Percentiles rank a stretch among this genome's conserved stretches.
These are phyloP conservation scores for Congeria kusceri DNA, from an alignment of 2,888 invertebrate species.

Conservation along the genomic window DNA sequence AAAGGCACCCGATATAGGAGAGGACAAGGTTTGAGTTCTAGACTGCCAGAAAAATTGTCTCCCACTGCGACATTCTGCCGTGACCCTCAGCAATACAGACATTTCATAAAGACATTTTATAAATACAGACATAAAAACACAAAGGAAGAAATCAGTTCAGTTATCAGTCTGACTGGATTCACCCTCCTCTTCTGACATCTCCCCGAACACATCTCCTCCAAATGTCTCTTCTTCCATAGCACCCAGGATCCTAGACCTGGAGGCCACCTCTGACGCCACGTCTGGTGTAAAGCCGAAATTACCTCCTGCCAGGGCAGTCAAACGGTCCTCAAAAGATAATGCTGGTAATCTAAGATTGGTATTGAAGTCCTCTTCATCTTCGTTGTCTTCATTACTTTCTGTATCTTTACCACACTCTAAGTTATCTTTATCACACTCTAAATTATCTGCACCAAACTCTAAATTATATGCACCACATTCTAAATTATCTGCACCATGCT, in stretches of 20 bases:
- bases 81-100: no score
- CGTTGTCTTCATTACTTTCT: not conserved
- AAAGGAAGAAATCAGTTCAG: no score
- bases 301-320: slow-evolving; percentile 58
- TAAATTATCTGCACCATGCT: not conserved
- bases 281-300: slow-evolving; percentile 66
- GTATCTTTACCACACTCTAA: not conserved
- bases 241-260: slow-evolving; percentile 66
- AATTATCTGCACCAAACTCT: not conserved
- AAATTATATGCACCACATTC: not conserved
- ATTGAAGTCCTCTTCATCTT: slow-evolving; percentile 5
- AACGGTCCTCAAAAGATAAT: slow-evolving; percentile 55
- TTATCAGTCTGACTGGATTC: no score
- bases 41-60: no score
- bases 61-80: no score
- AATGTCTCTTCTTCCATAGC: slow-evolving; percentile 54
- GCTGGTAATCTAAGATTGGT: slow-evolving; percentile 21
- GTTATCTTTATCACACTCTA: not conserved
- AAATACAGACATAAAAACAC: no score
- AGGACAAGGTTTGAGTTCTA: no score
- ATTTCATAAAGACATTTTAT: no score
- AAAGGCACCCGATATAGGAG: no score
- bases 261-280: slow-evolving; percentile 73
- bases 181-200: slow-evolving; percentile 53
- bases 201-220: slow-evolving; percentile 70